These are phyloP conservation scores for Netelia fuscicornis DNA, from an alignment of 2,888 invertebrate species.

Conservation along the genomic window DNA sequence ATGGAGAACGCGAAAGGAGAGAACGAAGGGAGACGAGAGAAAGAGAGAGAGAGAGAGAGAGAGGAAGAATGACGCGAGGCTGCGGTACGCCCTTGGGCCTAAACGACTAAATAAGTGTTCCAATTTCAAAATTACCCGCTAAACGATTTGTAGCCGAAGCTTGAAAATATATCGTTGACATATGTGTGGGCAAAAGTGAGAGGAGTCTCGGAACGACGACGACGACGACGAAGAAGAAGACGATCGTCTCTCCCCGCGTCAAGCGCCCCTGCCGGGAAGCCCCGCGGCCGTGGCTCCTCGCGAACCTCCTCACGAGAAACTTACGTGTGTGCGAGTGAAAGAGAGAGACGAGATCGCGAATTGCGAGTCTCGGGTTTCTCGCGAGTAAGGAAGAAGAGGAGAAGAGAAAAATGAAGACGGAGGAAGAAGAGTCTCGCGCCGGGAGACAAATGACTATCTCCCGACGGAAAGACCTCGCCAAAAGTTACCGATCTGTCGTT, in stretches of 20 bases:
- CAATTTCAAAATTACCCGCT: constrained; percentile 84
- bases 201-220: constrained; percentile 56
- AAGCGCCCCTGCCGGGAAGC: constrained; percentile 69
- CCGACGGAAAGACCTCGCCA: constrained; percentile 76
- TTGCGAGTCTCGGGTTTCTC: constrained; percentile 24
- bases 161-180: constrained; percentile 84
- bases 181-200: constrained; percentile 80
- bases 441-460: constrained; percentile 83
- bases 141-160: constrained; percentile 83
- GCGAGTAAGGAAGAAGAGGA: constrained; percentile 29
- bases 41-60: constrained; percentile 32
- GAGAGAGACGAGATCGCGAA: constrained; percentile 48
- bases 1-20: constrained; percentile 41
- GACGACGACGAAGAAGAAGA: no score
- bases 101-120: constrained; percentile 85
- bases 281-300: constrained; percentile 60
- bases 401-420: constrained; percentile 50
- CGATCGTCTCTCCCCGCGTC: constrained; percentile 23
- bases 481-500: constrained; percentile 75
- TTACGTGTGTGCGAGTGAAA: constrained; percentile 26
- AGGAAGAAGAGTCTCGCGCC: constrained; percentile 55
- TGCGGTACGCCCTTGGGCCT: constrained; percentile 79
- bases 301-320: no score
- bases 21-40: constrained; percentile 3
- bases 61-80: constrained; percentile 58